A percentile compares a stretch with the other conserved stretches of the same genome.
These are phyloP conservation scores for Notamacropus eugenii DNA, from an alignment of 2,797 vertebrate genomes.

Conservation along the genomic window DNA sequence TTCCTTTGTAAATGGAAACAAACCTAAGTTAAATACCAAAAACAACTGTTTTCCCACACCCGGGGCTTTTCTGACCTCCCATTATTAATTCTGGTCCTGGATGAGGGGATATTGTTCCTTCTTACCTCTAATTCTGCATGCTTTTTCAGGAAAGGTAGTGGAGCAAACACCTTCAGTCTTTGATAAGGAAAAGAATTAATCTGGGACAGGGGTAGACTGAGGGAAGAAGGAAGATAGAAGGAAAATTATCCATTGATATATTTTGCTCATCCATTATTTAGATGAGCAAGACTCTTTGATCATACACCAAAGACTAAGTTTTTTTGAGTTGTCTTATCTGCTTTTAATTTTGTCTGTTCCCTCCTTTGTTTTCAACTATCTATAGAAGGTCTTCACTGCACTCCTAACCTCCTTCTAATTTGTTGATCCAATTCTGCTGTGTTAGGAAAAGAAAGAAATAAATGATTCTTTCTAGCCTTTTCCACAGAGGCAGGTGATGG, in stretches of 20 bases:
- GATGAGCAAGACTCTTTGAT: not conserved
- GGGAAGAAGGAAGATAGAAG: not conserved
- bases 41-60: not conserved
- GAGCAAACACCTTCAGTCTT: not conserved
- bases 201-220: not conserved
- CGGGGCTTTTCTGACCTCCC: not conserved
- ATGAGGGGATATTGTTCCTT: not conserved
- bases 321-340: not conserved
- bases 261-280: not conserved
- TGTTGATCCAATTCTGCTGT: not conserved
- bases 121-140: not conserved
- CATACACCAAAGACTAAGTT: not conserved
- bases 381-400: not conserved
- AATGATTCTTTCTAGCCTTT: not conserved
- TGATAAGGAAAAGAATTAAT: not conserved
- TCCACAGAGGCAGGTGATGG: not conserved
- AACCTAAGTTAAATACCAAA: not conserved
- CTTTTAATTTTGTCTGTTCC: not conserved
- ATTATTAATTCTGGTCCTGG: not conserved
- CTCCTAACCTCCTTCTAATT: not conserved
- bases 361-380: not conserved
- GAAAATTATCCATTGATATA: not conserved
- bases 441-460: too few relatives aligned
- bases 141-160: not conserved
- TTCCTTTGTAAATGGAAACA: not conserved